A percentile compares a stretch with the other conserved stretches of the same genome.
These are phyloP conservation scores for Eubucco bourcierii DNA, from an alignment of 2,113 vertebrate species.

Conservation along the genomic window DNA sequence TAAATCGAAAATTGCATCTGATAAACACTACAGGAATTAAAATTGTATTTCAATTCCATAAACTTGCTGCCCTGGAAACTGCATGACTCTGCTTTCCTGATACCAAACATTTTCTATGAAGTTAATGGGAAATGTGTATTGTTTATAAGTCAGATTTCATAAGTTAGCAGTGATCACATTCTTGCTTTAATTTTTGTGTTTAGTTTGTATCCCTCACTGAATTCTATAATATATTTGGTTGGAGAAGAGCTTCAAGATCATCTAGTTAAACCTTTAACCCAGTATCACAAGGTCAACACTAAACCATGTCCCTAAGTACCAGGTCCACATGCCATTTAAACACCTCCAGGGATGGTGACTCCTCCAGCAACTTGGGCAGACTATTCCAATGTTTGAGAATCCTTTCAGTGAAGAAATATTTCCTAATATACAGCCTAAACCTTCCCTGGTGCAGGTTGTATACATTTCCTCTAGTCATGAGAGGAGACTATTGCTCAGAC, in stretches of 20 bases:
- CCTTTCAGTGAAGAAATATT: too few species aligned
- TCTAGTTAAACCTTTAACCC: too few species aligned
- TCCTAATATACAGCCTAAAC: too few species aligned
- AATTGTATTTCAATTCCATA: constrained; percentile 54
- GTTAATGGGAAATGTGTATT: constrained; percentile 42
- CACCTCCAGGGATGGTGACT: too few species aligned
- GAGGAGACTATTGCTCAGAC: not conserved
- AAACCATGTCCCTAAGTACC: too few species aligned
- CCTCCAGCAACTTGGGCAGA: too few species aligned
- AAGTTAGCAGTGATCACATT: constrained; percentile 30
- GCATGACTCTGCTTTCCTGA: constrained; percentile 52
- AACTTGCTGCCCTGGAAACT: constrained; percentile 45
- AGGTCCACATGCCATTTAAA: too few species aligned
- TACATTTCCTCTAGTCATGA: not conserved
- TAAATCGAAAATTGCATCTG: constrained; percentile 43
- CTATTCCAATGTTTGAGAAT: too few species aligned
- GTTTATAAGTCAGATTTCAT: constrained; percentile 50
- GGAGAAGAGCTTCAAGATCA: too few species aligned
- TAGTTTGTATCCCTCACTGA: not conserved
- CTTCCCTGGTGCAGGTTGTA: too few species aligned
- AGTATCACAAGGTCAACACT: too few species aligned
- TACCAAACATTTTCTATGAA: constrained; percentile 43
- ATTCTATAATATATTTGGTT: too few species aligned
- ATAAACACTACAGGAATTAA: constrained; percentile 52
- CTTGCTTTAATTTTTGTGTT: constrained; percentile 22